A percentile compares a stretch with the other conserved stretches of the same genome.
Evolutionary conservation across 1,140 invertebrate species (phyloP).

Genomic region (Atta texana): DNA sequence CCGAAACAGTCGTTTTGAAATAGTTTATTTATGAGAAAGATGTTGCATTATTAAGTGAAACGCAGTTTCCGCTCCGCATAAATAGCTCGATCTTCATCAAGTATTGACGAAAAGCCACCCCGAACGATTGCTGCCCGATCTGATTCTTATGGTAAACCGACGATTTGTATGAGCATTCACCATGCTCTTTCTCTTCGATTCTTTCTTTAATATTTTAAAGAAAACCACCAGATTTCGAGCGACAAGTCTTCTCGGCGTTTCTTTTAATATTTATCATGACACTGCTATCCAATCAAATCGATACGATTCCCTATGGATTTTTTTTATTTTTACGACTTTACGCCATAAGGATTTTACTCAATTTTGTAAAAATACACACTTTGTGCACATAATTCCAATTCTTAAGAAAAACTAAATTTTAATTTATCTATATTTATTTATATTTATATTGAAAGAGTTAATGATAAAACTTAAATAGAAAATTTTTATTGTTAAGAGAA

Average conservation of each 20-base stretch:
- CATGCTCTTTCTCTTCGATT: not conserved
- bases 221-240: constrained; percentile 67
- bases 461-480: not conserved
- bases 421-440: not conserved
- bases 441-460: not conserved
- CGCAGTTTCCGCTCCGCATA: constrained; percentile 47
- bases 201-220: constrained; percentile 76
- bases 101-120: constrained; percentile 77
- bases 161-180: constrained; percentile 80
- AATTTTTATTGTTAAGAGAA: not conserved
- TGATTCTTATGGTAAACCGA: constrained; percentile 77
- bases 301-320: not conserved
- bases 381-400: not conserved
- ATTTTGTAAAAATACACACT: not conserved
- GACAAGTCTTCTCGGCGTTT: constrained; percentile 21
- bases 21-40: constrained; percentile 47
- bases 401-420: not conserved
- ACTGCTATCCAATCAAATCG: constrained; percentile 41
- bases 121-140: constrained; percentile 59
- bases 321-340: constrained; percentile 31
- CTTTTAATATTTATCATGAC: constrained; percentile 42
- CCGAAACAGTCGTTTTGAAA: constrained; percentile 18
- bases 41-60: constrained; percentile 66
- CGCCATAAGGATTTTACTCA: not conserved
- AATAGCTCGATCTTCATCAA: constrained; percentile 67